phyloP scores from a whole-genome alignment of 2,797 vertebrate genomes.

The Sylvia borin region DNA sequence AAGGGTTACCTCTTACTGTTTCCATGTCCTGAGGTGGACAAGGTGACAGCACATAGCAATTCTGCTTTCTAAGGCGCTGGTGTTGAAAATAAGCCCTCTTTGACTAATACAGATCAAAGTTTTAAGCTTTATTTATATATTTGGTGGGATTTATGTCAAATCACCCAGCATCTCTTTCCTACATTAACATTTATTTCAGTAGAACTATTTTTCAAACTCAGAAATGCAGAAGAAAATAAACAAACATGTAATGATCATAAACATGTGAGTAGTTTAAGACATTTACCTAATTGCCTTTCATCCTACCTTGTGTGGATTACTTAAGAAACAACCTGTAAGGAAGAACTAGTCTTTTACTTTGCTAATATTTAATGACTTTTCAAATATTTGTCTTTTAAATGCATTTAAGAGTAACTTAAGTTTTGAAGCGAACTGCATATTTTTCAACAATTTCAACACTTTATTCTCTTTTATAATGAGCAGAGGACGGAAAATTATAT shows the following conservation, averaged over 20 bases:
- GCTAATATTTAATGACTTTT: slow-evolving; percentile 17
- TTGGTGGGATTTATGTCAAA: background rate
- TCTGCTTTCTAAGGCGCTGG: background rate
- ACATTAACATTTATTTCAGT: background rate
- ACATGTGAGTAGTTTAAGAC: background rate
- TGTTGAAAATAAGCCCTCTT: background rate
- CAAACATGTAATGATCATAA: background rate
- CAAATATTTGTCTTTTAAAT: background rate
- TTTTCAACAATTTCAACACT: background rate
- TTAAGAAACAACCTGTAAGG: background rate
- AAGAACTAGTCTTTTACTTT: background rate
- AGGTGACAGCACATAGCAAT: background rate
- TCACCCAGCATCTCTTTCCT: background rate
- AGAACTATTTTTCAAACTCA: background rate
- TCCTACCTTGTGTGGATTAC: background rate
- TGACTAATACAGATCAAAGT: background rate
- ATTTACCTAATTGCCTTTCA: background rate
- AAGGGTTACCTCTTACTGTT: background rate
- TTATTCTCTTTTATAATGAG: slow-evolving; percentile 11
- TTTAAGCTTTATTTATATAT: background rate
- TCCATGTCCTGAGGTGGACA: background rate
- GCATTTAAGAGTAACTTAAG: background rate
- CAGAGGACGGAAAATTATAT: background rate
- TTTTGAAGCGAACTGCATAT: background rate
- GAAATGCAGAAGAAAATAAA: background rate